Conservation (phyloP, 2,888 invertebrate genomes). For the Melipona beecheii region DNA sequence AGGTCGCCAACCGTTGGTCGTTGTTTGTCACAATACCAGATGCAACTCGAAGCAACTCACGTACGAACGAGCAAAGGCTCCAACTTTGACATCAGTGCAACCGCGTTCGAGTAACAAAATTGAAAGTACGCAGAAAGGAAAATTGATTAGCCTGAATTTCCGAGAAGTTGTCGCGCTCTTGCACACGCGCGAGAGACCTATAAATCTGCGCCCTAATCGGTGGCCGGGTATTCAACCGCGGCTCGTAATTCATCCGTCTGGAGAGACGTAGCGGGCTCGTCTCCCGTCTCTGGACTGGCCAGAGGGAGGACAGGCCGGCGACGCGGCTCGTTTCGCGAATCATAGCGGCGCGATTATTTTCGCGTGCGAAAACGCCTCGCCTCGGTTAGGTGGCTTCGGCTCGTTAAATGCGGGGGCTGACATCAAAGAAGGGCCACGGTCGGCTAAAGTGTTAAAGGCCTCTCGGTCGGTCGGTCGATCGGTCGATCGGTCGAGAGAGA, state of each 20-base stretch:
- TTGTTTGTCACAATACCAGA: too few species aligned
- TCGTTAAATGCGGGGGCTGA: constrained; percentile 55
- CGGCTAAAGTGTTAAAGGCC: constrained; percentile 21
- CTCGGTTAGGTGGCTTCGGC: constrained; percentile 38
- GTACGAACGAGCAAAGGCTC: too few species aligned
- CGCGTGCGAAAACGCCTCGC: constrained; percentile 9
- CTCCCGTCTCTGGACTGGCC: neutral
- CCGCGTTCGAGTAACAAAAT: too few species aligned
- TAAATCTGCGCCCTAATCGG: constrained; percentile 55
- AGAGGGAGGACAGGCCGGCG: constrained; percentile 15
- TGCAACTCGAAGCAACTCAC: too few species aligned
- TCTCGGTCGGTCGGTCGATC: too few species aligned
- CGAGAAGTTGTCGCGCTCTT: too few species aligned
- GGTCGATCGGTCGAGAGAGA: too few species aligned
- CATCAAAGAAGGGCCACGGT: constrained; percentile 31
- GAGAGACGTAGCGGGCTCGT: constrained; percentile 17
- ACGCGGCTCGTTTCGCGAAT: constrained; percentile 46
- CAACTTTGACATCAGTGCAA: too few species aligned
- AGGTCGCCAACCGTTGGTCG: too few species aligned
- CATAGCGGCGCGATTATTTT: constrained; percentile 39
- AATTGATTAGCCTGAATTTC: too few species aligned
- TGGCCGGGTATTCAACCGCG: constrained; percentile 39
- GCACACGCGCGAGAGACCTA: constrained; percentile 26
- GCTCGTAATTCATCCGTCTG: constrained; percentile 52
- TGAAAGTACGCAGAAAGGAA: too few species aligned